Conservation (phyloP, 2,797 vertebrate species). For the Enteromius treurensis region DNA sequence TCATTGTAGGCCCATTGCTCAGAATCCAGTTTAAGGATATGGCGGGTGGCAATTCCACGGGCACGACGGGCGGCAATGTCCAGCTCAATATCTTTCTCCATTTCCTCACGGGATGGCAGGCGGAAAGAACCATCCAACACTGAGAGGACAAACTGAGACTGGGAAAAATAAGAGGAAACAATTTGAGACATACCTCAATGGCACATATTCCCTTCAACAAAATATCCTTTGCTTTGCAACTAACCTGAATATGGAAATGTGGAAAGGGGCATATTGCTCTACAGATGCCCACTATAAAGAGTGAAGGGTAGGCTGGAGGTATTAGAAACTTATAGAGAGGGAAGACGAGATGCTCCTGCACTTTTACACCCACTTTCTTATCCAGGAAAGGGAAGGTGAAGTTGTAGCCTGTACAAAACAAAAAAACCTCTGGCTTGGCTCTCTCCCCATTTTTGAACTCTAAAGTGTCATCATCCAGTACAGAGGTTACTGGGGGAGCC, state of each 20-base stretch:
- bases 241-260: slow-evolving; percentile 70
- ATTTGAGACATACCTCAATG: background rate
- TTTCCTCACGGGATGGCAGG: slow-evolving; percentile 65
- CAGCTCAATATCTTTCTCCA: slow-evolving; percentile 65
- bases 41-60: slow-evolving; percentile 62
- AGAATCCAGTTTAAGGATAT: slow-evolving; percentile 67
- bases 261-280: slow-evolving; percentile 72
- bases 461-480: slow-evolving; percentile 56
- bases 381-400: slow-evolving; percentile 72
- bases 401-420: slow-evolving; percentile 75
- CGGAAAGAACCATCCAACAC: slow-evolving; percentile 67
- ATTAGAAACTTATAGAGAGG: slow-evolving; percentile 73
- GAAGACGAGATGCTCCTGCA: slow-evolving; percentile 61
- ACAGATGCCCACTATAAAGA: slow-evolving; percentile 72
- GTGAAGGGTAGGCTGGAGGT: slow-evolving; percentile 67
- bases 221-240: background rate
- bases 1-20: slow-evolving; percentile 73
- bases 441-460: slow-evolving; percentile 63
- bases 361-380: slow-evolving; percentile 54
- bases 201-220: background rate
- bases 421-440: slow-evolving; percentile 65
- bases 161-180: background rate
- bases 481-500: slow-evolving; percentile 59
- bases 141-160: slow-evolving; percentile 69
- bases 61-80: slow-evolving; percentile 57